Conservation (phyloP, 2,113 vertebrate species). For the Cranoglanis bouderius region DNA sequence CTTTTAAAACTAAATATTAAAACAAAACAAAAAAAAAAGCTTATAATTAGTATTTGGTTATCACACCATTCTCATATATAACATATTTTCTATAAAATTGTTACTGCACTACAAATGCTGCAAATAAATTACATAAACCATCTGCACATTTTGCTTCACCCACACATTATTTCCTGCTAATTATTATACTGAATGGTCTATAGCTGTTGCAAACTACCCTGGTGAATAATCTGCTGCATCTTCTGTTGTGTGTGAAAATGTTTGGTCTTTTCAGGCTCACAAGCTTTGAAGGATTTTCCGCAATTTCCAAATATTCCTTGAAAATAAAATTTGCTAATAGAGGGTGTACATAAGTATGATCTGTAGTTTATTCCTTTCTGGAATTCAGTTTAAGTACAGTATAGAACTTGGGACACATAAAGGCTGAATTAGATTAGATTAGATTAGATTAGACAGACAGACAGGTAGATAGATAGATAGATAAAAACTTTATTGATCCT, state of each 20-base stretch:
- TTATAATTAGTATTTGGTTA: background rate
- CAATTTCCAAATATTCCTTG: background rate
- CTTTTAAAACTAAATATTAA: background rate
- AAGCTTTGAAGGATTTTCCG: background rate
- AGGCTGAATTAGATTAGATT: background rate
- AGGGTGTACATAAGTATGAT: background rate
- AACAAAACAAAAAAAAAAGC: too few species aligned
- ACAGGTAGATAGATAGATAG: background rate
- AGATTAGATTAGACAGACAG: background rate
- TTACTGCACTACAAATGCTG: background rate
- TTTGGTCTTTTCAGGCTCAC: background rate
- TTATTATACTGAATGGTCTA: background rate
- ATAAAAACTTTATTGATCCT: too few species aligned
- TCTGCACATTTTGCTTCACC: background rate
- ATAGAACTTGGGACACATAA: background rate
- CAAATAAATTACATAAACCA: background rate
- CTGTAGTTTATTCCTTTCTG: background rate
- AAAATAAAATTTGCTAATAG: background rate
- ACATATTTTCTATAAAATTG: background rate
- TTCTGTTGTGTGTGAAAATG: background rate
- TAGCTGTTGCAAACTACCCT: background rate
- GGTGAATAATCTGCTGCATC: background rate
- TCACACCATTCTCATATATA: background rate
- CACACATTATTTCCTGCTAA: background rate
- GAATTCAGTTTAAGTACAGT: background rate